Conservation (phyloP, 2,113 vertebrate genomes). For the Mesitornis unicolor region DNA sequence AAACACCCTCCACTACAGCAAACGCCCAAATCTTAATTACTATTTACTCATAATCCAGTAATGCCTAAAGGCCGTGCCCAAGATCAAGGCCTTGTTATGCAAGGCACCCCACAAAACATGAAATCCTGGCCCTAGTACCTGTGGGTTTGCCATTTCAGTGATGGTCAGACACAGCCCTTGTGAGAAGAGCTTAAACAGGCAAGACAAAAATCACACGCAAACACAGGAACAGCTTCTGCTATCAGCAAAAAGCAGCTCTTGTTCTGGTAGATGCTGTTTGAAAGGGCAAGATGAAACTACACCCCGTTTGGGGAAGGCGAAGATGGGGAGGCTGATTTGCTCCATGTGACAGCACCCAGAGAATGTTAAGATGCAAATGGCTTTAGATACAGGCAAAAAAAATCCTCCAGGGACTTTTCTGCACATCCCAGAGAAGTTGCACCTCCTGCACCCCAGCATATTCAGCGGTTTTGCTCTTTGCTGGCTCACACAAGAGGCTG, state of each 20-base stretch:
- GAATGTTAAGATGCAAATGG: not conserved
- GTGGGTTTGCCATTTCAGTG: not conserved
- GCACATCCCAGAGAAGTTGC: not conserved
- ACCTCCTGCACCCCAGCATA: not conserved
- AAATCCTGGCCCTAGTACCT: not conserved
- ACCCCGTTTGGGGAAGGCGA: not conserved
- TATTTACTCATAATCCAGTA: not conserved
- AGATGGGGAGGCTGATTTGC: not conserved
- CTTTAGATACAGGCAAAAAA: not conserved
- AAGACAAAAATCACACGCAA: not conserved
- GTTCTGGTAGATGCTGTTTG: not conserved
- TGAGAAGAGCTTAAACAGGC: not conserved
- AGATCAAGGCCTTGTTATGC: constrained; percentile 31
- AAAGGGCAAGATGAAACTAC: not conserved
- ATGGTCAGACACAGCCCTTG: not conserved
- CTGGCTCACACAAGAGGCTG: not conserved
- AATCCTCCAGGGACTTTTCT: not conserved
- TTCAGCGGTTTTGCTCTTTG: accelerated
- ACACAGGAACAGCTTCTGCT: not conserved
- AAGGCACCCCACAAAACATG: not conserved
- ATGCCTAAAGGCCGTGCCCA: not conserved
- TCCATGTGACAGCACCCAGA: not conserved
- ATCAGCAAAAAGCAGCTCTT: not conserved
- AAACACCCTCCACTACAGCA: not conserved
- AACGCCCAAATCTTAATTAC: constrained; percentile 37